Percentiles rank a stretch among this genome's conserved stretches.
Conservation (phyloP, 2,797 vertebrate species). For the Clarias platycephalus region DNA sequence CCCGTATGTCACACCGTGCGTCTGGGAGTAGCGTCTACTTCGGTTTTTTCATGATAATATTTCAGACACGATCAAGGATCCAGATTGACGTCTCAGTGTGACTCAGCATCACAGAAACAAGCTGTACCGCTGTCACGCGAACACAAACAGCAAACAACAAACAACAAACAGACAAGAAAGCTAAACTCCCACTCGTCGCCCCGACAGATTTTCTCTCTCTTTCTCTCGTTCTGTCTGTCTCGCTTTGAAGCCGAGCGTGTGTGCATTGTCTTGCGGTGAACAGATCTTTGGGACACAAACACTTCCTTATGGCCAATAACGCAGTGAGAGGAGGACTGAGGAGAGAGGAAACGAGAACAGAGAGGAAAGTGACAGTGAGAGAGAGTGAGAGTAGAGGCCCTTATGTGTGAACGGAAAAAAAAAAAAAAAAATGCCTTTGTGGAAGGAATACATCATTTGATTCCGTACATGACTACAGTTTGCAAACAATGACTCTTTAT, state of each 20-base stretch:
- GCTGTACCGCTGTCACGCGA: slow-evolving; percentile 46
- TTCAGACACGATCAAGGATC: slow-evolving; percentile 21
- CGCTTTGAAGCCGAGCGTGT: slow-evolving; percentile 14
- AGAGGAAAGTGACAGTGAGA: background rate
- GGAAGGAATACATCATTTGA: background rate
- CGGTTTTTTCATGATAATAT: slow-evolving; percentile 10
- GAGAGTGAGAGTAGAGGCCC: background rate
- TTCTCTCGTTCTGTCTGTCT: slow-evolving; percentile 21
- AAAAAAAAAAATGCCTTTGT: background rate
- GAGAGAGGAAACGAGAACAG: background rate
- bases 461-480: background rate
- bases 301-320: slow-evolving; percentile 20
- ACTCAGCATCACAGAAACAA: slow-evolving; percentile 22
- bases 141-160: slow-evolving; percentile 43
- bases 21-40: background rate
- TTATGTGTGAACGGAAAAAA: too few species aligned
- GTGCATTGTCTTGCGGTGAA: slow-evolving; percentile 16
- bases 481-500: background rate
- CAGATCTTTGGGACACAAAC: slow-evolving; percentile 29
- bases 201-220: slow-evolving; percentile 23
- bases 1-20: background rate
- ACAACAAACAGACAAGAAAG: slow-evolving; percentile 40
- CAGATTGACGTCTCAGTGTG: slow-evolving; percentile 16
- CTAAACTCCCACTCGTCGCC: slow-evolving; percentile 30
- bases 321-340: background rate